A percentile compares a stretch with the other conserved stretches of the same genome.
Conservation (phyloP, 1,140 invertebrate genomes). For the Euglossa dilemma region DNA sequence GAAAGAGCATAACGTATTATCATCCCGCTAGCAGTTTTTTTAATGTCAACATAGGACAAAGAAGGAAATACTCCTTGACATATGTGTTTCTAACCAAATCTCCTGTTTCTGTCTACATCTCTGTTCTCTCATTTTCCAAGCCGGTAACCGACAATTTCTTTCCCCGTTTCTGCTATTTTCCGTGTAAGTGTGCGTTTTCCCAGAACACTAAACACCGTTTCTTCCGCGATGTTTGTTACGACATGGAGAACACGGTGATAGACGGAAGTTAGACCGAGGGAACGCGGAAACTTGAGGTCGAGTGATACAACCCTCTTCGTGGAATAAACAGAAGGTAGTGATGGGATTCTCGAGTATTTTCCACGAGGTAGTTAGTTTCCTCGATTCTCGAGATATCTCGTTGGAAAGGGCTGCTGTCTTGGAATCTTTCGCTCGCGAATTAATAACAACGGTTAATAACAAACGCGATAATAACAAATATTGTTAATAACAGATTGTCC, state of each 20-base stretch:
- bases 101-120: not conserved
- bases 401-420: no score
- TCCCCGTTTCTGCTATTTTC: not conserved
- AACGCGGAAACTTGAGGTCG: not conserved
- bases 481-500: no score
- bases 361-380: not conserved
- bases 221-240: not conserved
- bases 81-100: not conserved
- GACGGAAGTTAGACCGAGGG: not conserved
- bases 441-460: no score
- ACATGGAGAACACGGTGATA: not conserved
- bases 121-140: not conserved
- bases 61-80: not conserved
- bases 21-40: no score
- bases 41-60: no score
- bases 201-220: not conserved
- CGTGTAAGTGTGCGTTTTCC: not conserved
- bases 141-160: not conserved
- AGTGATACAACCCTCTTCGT: not conserved
- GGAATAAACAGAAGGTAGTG: slow-evolving; percentile 25
- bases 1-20: no score
- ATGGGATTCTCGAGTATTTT: slow-evolving; percentile 3
- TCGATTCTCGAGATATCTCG: not conserved
- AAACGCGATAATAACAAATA: no score
- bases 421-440: no score